phyloP scores from a whole-genome alignment of 2,888 invertebrate genomes.

The Tineola bisselliella region DNA sequence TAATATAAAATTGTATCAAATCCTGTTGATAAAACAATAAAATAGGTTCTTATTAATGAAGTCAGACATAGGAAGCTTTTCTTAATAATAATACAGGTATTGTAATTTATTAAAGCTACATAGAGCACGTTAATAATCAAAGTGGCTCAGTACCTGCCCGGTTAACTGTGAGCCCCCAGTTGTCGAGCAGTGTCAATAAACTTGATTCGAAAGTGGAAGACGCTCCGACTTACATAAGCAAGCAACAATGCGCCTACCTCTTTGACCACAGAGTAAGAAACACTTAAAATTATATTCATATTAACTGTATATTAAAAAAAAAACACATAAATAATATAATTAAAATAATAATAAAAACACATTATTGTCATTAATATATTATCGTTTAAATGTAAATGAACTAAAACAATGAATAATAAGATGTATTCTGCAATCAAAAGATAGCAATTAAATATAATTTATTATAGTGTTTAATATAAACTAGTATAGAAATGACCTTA shows the following conservation, averaged over 20 bases:
- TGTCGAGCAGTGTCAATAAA: conserved; percentile 68
- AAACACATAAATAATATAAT: background rate
- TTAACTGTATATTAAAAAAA: background rate
- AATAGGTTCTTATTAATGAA: no score
- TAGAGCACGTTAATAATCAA: conserved; percentile 4
- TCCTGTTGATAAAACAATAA: no score
- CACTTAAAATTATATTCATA: background rate
- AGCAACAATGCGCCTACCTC: conserved; percentile 51
- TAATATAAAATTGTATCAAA: no score
- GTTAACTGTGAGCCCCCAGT: conserved; percentile 61
- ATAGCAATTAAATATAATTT: background rate
- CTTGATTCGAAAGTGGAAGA: conserved; percentile 69
- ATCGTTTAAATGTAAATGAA: background rate
- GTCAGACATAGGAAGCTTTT: no score
- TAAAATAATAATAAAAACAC: background rate
- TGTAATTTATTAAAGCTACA: background rate
- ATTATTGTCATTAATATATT: no score
- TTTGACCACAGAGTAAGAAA: conserved; percentile 3
- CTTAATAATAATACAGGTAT: background rate
- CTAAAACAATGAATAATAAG: background rate
- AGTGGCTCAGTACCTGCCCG: conserved; percentile 20
- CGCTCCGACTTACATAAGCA: conserved; percentile 65
- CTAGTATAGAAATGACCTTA: background rate
- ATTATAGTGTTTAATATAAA: background rate
- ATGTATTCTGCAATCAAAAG: background rate